Percentiles rank a stretch among this genome's conserved stretches.
phyloP scores from a whole-genome alignment of 2,888 invertebrate genomes.

The Amphipyra tragopoginis region DNA sequence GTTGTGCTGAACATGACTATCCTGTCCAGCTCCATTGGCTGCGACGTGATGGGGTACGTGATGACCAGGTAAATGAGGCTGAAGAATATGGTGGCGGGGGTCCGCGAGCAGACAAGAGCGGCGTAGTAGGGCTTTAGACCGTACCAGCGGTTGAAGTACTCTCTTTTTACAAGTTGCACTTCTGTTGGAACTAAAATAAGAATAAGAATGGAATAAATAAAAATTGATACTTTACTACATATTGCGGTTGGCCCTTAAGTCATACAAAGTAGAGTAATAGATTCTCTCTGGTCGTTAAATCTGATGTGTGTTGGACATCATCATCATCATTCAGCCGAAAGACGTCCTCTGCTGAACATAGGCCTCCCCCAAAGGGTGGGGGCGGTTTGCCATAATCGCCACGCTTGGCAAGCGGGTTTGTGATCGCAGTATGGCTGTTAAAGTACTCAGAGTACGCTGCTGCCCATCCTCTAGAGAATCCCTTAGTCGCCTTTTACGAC shows the following conservation, averaged over 20 bases:
- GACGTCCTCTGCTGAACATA: too few relatives aligned
- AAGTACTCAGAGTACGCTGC: too few relatives aligned
- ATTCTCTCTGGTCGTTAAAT: too few relatives aligned
- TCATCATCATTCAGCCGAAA: too few relatives aligned
- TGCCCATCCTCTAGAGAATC: too few relatives aligned
- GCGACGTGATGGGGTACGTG: constrained; percentile 93
- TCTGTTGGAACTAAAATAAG: constrained; percentile 93
- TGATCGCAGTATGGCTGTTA: too few relatives aligned
- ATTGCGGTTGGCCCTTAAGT: background rate
- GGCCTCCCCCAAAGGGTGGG: too few relatives aligned
- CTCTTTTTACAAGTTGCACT: constrained; percentile 93
- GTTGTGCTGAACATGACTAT: constrained; percentile 92
- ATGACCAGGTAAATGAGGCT: constrained; percentile 92
- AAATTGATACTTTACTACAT: background rate
- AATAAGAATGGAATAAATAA: background rate
- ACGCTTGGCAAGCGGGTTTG: too few relatives aligned
- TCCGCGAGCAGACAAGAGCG: constrained; percentile 92
- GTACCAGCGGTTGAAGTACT: constrained; percentile 96
- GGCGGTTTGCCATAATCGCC: too few relatives aligned
- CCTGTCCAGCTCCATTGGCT: constrained; percentile 93
- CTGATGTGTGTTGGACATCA: too few relatives aligned
- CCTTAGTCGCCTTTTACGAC: too few relatives aligned
- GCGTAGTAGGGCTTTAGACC: constrained; percentile 94
- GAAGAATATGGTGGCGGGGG: constrained; percentile 93
- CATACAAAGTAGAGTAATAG: too few relatives aligned